phyloP scores from a whole-genome alignment of 2,888 invertebrate species.

The Rhogogaster chlorosoma region DNA sequence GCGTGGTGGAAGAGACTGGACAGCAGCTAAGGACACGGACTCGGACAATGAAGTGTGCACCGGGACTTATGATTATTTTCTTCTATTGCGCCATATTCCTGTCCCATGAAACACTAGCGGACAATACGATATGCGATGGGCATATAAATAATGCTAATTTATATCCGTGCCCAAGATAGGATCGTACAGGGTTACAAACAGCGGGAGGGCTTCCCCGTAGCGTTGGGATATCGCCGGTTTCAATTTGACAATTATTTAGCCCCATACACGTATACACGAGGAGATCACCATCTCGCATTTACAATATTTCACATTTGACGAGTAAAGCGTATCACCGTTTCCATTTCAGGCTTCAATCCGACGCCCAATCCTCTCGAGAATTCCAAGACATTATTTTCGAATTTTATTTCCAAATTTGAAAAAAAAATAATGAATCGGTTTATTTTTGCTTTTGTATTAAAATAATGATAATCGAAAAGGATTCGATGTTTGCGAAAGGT shows the following conservation, averaged over 20 bases:
- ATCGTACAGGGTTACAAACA: conserved; percentile 60
- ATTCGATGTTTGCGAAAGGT: not conserved
- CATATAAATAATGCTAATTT: conserved; percentile 73
- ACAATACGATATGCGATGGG: conserved; percentile 72
- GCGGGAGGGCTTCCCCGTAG: not conserved
- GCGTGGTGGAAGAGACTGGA: not conserved
- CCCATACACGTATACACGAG: not conserved
- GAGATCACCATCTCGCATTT: not conserved
- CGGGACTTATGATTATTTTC: conserved; percentile 66
- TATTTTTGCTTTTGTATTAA: too few species aligned
- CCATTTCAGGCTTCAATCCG: too few species aligned
- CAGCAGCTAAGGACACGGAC: conserved; percentile 14
- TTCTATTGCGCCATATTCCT: conserved; percentile 58
- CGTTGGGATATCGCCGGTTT: not conserved
- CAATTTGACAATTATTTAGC: conserved; percentile 35
- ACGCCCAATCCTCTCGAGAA: too few species aligned
- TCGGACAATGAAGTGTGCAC: conserved; percentile 50
- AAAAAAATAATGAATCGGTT: too few species aligned
- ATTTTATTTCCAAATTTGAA: too few species aligned
- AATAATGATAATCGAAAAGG: too few species aligned
- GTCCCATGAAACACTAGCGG: conserved; percentile 62
- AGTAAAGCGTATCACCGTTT: not conserved
- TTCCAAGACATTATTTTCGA: too few species aligned
- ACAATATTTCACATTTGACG: not conserved
- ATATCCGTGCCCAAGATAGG: conserved; percentile 71